phyloP scores from a whole-genome alignment of 2,888 invertebrate species.

The Odontocolon sp. region DNA sequence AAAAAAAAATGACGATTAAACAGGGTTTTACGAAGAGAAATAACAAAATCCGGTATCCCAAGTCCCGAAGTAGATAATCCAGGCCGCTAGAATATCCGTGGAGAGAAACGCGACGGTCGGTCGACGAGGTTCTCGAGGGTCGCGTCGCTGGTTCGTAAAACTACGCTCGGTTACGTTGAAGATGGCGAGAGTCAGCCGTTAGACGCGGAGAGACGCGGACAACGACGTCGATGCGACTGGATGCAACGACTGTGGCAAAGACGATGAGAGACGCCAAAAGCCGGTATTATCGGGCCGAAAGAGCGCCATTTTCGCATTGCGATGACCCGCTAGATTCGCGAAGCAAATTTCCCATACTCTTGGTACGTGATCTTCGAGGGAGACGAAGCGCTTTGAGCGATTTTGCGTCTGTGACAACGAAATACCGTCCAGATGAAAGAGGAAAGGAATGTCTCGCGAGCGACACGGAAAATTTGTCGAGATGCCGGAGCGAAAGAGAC shows the following conservation, averaged over 20 bases:
- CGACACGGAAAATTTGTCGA: background rate
- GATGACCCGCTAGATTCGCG: constrained; percentile 70
- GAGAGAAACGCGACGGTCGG: background rate
- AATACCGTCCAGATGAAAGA: too few relatives aligned
- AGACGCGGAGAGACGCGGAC: background rate
- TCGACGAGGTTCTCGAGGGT: background rate
- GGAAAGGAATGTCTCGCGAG: constrained; percentile 39
- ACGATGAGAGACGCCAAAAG: background rate
- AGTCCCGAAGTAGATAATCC: background rate
- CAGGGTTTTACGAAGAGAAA: background rate
- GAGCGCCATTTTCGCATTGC: constrained; percentile 60
- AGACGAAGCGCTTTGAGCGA: too few relatives aligned
- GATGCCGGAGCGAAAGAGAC: constrained; percentile 11
- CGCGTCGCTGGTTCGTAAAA: too few relatives aligned
- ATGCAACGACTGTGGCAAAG: background rate
- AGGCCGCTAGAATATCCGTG: background rate
- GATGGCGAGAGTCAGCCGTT: constrained; percentile 11
- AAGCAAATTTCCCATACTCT: too few relatives aligned
- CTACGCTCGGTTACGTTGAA: background rate
- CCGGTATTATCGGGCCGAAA: constrained; percentile 51
- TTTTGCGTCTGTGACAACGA: too few relatives aligned
- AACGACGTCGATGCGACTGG: background rate
- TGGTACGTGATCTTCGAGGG: too few relatives aligned
- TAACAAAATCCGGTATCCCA: background rate
- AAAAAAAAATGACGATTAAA: background rate